phyloP scores from a whole-genome alignment of 2,888 invertebrate species.

The Pheosia tremula region DNA sequence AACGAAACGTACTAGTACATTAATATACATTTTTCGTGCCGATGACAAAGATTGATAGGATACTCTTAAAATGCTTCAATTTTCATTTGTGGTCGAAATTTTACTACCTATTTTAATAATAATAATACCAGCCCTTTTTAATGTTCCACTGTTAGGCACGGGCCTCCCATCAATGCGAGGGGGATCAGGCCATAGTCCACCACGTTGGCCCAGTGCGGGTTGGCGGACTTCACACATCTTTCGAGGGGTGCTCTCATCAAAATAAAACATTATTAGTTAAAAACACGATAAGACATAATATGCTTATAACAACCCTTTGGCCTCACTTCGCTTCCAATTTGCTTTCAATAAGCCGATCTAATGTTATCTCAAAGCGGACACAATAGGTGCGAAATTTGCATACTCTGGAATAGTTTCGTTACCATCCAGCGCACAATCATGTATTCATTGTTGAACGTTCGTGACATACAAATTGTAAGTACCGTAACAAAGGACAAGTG shows the following conservation, averaged over 20 bases:
- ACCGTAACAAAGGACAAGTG: constrained; percentile 1
- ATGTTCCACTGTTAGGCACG: too few relatives aligned
- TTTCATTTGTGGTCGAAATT: not conserved
- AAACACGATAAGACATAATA: too few relatives aligned
- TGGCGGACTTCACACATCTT: too few relatives aligned
- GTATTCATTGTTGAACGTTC: constrained; percentile 15
- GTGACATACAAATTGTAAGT: constrained; percentile 2
- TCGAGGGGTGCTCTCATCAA: too few relatives aligned
- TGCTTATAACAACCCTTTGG: too few relatives aligned
- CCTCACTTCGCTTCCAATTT: not conserved
- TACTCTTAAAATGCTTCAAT: not conserved
- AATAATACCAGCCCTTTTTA: too few relatives aligned
- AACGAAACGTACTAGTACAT: constrained; percentile 31
- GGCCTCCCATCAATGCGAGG: too few relatives aligned
- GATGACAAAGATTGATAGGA: constrained; percentile 7
- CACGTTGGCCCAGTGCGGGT: too few relatives aligned
- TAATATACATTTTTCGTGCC: constrained; percentile 33
- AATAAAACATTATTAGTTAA: too few relatives aligned
- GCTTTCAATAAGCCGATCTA: not conserved
- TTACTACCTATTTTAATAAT: not conserved
- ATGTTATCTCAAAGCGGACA: not conserved
- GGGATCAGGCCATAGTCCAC: too few relatives aligned
- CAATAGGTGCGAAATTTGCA: constrained; percentile 15
- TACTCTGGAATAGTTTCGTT: constrained; percentile 19
- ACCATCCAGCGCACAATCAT: constrained; percentile 20